Conservation (phyloP, 2,113 vertebrate genomes). For the Callaeas wilsoni region DNA sequence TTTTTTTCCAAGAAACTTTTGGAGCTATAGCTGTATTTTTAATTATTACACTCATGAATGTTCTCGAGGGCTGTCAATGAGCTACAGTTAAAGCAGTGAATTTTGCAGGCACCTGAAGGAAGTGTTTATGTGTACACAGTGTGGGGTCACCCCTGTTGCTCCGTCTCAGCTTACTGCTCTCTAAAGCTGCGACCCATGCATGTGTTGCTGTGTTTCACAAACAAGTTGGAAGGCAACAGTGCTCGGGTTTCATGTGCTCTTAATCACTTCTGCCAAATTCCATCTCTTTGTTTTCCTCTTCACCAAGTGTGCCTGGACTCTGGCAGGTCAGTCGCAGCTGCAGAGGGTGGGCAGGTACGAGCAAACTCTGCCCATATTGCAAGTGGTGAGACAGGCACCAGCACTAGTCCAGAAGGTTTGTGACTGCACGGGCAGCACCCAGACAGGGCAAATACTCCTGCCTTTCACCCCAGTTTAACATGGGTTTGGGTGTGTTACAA, state of each 20-base stretch:
- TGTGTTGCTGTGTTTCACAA: slow-evolving; percentile 7
- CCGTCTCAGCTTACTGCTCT: slow-evolving; percentile 5
- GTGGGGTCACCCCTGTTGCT: neutral
- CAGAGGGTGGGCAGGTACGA: neutral
- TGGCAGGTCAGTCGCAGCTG: neutral
- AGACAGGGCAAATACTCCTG: neutral
- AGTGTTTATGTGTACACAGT: neutral
- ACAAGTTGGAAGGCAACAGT: neutral
- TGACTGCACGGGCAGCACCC: neutral
- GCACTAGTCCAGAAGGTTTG: neutral
- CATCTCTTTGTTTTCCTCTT: neutral
- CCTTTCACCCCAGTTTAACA: neutral
- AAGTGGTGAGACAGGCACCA: neutral
- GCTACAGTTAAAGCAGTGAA: neutral
- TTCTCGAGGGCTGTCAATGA: neutral
- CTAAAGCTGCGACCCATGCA: neutral
- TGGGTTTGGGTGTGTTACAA: neutral
- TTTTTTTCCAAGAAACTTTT: neutral
- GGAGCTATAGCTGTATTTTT: neutral
- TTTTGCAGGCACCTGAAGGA: neutral
- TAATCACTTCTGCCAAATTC: neutral
- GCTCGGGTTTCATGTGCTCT: neutral
- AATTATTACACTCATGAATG: neutral
- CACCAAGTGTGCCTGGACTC: accelerated
- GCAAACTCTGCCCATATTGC: accelerated